phyloP scores from a whole-genome alignment of 2,797 vertebrate genomes.

The Gymnoscopelus microlampas region DNA sequence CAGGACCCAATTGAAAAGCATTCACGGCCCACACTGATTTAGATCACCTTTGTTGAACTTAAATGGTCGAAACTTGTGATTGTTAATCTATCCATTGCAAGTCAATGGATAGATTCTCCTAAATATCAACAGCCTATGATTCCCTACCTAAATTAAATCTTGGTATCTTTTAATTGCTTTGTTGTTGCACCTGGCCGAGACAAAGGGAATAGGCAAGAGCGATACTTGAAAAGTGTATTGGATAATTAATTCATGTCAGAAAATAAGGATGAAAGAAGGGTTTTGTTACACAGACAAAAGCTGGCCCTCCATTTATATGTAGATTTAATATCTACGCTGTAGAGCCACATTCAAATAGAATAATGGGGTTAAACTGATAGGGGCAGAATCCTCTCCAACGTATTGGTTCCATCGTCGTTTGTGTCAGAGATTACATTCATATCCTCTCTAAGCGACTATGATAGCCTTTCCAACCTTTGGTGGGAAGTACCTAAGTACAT shows the following conservation, averaged over 20 bases:
- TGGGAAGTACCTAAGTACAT: no score
- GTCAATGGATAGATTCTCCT: constrained; percentile 37
- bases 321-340: constrained; percentile 68
- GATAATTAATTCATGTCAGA: constrained; percentile 64
- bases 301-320: constrained; percentile 67
- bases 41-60: constrained; percentile 4
- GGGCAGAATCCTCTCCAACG: constrained; percentile 31
- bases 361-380: constrained; percentile 48
- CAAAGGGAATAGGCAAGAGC: constrained; percentile 23
- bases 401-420: constrained; percentile 17
- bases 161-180: constrained; percentile 60
- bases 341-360: constrained; percentile 56
- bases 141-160: constrained; percentile 53
- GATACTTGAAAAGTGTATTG: constrained; percentile 25
- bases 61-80: constrained; percentile 21
- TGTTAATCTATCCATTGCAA: constrained; percentile 30
- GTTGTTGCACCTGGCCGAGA: constrained; percentile 34
- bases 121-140: constrained; percentile 19
- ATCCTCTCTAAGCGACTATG: not conserved
- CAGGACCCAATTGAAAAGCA: no score
- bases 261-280: constrained; percentile 58
- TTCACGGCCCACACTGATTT: no score
- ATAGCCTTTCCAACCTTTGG: no score
- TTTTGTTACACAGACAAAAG: constrained; percentile 66
- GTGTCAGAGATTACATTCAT: constrained; percentile 24